Conservation (phyloP, 2,113 vertebrate species). For the Pitta sordida region DNA sequence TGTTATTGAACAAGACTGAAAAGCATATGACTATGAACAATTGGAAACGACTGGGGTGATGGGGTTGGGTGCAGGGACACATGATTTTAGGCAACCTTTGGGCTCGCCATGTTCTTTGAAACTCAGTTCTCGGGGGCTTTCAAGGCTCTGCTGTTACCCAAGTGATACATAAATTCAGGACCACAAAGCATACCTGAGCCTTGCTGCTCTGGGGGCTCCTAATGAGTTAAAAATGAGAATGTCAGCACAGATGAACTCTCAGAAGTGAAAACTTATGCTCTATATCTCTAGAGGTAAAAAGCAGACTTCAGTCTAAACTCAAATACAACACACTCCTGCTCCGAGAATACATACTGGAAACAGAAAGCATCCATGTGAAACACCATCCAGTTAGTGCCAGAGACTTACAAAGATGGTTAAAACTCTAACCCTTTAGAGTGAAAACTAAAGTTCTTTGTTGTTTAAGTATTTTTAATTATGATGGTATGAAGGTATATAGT, state of each 20-base stretch:
- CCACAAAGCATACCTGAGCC: neutral
- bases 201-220: neutral
- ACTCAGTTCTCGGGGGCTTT: neutral
- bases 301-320: neutral
- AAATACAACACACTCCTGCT: neutral
- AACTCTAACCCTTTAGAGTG: neutral
- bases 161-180: neutral
- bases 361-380: neutral
- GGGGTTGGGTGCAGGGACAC: conserved; percentile 24
- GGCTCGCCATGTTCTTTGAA: conserved; percentile 35
- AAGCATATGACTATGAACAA: conserved; percentile 33
- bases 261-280: neutral
- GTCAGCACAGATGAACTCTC: neutral
- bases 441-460: neutral
- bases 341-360: neutral
- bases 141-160: neutral
- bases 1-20: conserved; percentile 25
- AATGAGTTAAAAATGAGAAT: conserved; percentile 23
- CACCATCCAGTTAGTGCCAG: neutral
- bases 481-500: neutral
- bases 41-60: conserved; percentile 16
- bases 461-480: neutral
- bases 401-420: neutral
- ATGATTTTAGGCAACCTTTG: conserved; percentile 53
- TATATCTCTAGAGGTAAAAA: neutral